Evolutionary conservation across 2,888 invertebrate species (phyloP), one percentile per base, ranked within the genome.

Genomic region (Augiades crinisus): DNA sequence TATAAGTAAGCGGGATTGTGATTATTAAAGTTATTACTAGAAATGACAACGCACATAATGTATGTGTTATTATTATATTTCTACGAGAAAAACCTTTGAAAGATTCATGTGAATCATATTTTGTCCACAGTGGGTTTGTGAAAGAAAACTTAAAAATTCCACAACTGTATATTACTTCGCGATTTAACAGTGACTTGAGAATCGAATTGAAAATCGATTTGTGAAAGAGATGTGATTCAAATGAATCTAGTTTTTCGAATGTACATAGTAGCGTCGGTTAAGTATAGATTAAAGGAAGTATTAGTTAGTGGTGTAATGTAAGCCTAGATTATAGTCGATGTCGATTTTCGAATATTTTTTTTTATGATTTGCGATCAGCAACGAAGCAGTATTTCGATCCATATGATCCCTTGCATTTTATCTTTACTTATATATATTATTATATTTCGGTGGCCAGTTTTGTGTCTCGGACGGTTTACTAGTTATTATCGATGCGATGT

Each of bases 371-470:
- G 81, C 78, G 71, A 67, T 70, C 80, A 78, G 84, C 86, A 86
- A 81, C 86, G 88, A 87, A 85, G 62, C 83, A 82, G 81, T 85
- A 82, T 84, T 82, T 74, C 68, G 68, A 67, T 41, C 49, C 17
- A 19, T 38, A 30, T 10, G 46, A 36, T 46, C 24, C 17, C 57
- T 54, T 56, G 62, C 60, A 57, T 61, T 57, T 57, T 56, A 44
- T 34, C 33, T 41, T 44, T n/a, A n/a, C n/a, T n/a, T n/a, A n/a
- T n/a, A n/a, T n/a, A n/a, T n/a, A n/a, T 16, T 46, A 13, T 44
- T 21, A 31, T 33, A 50, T 22, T 49, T 57, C 46, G 27, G 71
- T 78, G 84, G 82, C 84, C 83, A 83, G 83, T 83, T 73, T 34
- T 41, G 41, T 34, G 22, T 34, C 17, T 41, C 4, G 31, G 33